A percentile compares a stretch with the other conserved stretches of the same genome.
These are phyloP conservation scores for Lasioglossum lativentre DNA, from an alignment of 2,888 invertebrate species.

Conservation along the genomic window DNA sequence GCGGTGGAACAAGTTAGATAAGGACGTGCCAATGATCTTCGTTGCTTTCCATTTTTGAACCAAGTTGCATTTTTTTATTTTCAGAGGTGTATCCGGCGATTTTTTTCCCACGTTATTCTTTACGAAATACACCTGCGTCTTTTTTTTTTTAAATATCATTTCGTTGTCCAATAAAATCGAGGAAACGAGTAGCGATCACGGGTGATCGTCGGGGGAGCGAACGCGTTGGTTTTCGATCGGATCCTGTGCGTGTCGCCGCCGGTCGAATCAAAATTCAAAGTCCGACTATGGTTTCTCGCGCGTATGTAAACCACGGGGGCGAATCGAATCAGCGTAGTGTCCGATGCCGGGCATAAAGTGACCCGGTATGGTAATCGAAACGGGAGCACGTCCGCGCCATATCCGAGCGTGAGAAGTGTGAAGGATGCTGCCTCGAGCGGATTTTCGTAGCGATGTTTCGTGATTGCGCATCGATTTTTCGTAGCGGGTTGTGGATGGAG, in stretches of 20 bases:
- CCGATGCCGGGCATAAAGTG: conserved; percentile 7
- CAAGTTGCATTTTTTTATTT: too few species aligned
- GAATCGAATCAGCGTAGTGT: background rate
- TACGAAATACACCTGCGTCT: too few species aligned
- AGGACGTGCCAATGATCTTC: too few species aligned
- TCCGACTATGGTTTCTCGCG: background rate
- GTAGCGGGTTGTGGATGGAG: background rate
- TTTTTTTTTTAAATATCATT: background rate
- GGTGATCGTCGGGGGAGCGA: background rate
- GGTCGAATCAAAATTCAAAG: background rate
- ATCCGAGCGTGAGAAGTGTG: conserved; percentile 7
- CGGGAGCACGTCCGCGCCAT: conserved; percentile 13
- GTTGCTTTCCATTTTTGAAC: too few species aligned
- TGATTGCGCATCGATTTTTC: conserved; percentile 67
- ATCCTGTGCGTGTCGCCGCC: background rate
- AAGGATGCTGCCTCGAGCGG: conserved; percentile 11
- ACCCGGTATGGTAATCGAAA: conserved; percentile 18
- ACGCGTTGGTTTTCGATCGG: background rate
- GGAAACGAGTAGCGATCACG: background rate
- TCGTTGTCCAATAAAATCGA: background rate
- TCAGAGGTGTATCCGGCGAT: too few species aligned
- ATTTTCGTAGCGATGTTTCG: conserved; percentile 34
- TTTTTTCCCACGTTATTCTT: too few species aligned
- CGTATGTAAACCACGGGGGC: background rate
- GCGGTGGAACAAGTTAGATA: too few species aligned